Percentiles rank a stretch among this genome's conserved stretches.
These are phyloP conservation scores for Eurosta solidaginis DNA, from an alignment of 1,140 invertebrate genomes.

Conservation along the genomic window DNA sequence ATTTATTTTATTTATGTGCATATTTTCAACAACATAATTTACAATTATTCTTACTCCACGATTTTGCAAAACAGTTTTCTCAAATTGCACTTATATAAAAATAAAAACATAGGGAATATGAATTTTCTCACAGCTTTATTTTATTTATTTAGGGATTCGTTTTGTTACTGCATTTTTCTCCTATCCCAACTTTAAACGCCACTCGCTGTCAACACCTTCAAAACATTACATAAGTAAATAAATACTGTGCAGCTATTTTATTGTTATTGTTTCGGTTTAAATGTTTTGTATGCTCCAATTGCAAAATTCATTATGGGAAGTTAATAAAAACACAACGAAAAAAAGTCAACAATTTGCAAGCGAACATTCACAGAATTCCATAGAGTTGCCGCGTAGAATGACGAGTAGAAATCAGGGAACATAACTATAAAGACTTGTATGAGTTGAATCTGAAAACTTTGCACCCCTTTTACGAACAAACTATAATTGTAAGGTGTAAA, in stretches of 20 bases:
- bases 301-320: background rate
- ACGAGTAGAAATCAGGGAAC: no score
- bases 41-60: background rate
- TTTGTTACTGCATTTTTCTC: background rate
- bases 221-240: background rate
- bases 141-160: background rate
- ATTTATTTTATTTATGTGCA: no score
- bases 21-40: no score
- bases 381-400: no score
- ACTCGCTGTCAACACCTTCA: background rate
- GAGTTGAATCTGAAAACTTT: no score
- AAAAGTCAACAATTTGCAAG: background rate
- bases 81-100: background rate
- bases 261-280: background rate
- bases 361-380: background rate
- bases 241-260: background rate
- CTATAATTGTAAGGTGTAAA: no score
- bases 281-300: background rate
- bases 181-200: background rate
- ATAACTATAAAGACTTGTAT: no score
- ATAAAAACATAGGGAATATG: background rate
- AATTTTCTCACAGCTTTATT: background rate
- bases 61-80: slow-evolving; percentile 19
- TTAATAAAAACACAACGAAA: background rate
- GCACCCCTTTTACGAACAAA: no score